Evolutionary conservation across 92 coral and sea anemone genomes (phyloP).

Genomic region (Phenganax stokvisi): DNA sequence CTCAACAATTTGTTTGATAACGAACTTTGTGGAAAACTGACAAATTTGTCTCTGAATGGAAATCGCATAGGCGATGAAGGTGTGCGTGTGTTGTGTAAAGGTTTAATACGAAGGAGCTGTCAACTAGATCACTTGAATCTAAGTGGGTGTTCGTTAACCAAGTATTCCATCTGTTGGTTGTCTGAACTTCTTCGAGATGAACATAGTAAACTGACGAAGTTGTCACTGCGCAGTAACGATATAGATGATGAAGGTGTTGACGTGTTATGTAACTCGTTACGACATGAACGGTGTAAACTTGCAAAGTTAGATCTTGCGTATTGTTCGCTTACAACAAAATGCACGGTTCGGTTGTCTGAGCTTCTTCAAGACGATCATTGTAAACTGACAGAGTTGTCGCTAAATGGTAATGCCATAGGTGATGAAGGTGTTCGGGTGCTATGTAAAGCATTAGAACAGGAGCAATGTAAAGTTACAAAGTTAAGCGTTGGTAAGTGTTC

Average conservation of each 20-base stretch:
- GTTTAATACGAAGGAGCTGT: not conserved
- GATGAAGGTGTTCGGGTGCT: no score
- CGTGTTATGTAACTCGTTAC: not conserved
- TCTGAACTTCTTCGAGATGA: not conserved
- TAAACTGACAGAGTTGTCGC: conserved; percentile 11
- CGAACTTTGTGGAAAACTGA: not conserved
- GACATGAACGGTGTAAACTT: conserved; percentile 4
- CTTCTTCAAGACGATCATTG: not conserved
- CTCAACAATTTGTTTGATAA: not conserved
- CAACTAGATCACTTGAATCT: conserved; percentile 40
- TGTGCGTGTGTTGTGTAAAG: not conserved
- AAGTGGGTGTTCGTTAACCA: not conserved
- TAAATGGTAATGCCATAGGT: no score
- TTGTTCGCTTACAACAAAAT: not conserved
- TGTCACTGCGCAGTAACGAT: not conserved
- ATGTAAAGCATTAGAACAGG: no score
- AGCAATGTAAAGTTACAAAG: no score
- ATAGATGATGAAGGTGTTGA: conserved; percentile 2
- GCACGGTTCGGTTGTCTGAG: not conserved
- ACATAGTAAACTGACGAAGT: conserved; percentile 17
- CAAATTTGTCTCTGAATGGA: not conserved
- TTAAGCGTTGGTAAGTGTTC: no score
- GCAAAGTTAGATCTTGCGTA: not conserved
- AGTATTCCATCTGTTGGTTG: not conserved
- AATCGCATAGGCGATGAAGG: not conserved